phyloP scores from a whole-genome alignment of 2,113 vertebrate species.

The Ammodytes dubius region DNA sequence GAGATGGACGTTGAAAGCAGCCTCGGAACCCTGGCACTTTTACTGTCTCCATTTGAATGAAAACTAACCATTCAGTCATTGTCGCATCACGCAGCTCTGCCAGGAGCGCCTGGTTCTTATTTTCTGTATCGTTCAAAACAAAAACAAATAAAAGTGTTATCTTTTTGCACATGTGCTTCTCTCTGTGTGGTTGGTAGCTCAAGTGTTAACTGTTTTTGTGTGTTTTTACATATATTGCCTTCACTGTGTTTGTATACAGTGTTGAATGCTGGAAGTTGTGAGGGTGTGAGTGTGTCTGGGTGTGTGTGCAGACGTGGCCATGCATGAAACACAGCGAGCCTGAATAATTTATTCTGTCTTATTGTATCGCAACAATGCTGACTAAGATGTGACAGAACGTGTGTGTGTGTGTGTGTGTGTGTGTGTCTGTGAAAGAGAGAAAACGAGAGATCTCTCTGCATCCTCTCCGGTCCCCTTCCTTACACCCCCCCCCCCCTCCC shows the following conservation, averaged over 20 bases:
- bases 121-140: no score
- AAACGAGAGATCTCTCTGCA: background rate
- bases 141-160: no score
- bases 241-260: background rate
- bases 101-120: background rate
- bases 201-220: no score
- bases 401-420: conserved; percentile 1
- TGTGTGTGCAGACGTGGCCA: background rate
- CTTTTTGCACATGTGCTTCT: background rate
- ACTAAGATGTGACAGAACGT: conserved; percentile 20
- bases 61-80: conserved; percentile 4
- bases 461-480: background rate
- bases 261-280: background rate
- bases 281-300: background rate
- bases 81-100: background rate
- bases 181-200: background rate
- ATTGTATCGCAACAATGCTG: conserved; percentile 15
- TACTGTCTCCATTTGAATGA: conserved; percentile 1
- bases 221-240: background rate
- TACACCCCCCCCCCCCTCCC: background rate
- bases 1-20: conserved; percentile 13
- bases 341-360: conserved; percentile 53
- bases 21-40: conserved; percentile 11
- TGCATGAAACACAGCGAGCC: conserved; percentile 59
- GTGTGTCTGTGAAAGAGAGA: background rate